phyloP scores from a whole-genome alignment of 2,888 invertebrate species.

The Heliconius erato region DNA sequence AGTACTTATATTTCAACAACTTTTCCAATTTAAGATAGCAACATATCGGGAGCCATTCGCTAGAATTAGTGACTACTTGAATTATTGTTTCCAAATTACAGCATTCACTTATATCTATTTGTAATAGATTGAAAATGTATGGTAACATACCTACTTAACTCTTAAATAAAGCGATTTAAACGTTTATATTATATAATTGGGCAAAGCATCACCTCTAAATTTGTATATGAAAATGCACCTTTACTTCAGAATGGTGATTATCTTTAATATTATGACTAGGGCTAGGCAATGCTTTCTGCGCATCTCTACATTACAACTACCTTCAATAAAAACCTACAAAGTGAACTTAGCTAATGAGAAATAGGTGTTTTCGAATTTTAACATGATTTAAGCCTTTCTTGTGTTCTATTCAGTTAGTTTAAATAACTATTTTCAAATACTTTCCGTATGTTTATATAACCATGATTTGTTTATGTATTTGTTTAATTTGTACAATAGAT shows the following conservation, averaged over 20 bases:
- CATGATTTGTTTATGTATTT: constrained; percentile 9
- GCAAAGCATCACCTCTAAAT: constrained; percentile 37
- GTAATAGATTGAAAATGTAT: constrained; percentile 35
- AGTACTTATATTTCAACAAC: constrained; percentile 22
- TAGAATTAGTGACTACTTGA: constrained; percentile 40
- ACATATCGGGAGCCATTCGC: constrained; percentile 31
- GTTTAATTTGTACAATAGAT: constrained; percentile 23
- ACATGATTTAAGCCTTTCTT: neutral
- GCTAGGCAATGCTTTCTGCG: constrained; percentile 8
- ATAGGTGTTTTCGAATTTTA: neutral
- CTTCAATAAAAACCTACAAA: constrained; percentile 6
- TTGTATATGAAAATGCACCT: constrained; percentile 37
- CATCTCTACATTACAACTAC: constrained; percentile 1
- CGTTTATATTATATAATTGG: constrained; percentile 30
- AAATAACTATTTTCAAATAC: too few species aligned
- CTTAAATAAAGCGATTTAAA: constrained; percentile 39
- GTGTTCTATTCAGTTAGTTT: neutral
- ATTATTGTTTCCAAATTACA: constrained; percentile 49
- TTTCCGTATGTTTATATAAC: neutral
- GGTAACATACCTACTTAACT: constrained; percentile 51
- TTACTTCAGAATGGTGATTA: constrained; percentile 26
- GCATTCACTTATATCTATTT: constrained; percentile 44
- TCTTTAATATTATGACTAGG: constrained; percentile 34
- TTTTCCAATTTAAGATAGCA: constrained; percentile 32
- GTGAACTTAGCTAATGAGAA: constrained; percentile 20